Evolutionary conservation across 2,797 vertebrate species (phyloP).

Genomic region (Smutsia temminckii): DNA sequence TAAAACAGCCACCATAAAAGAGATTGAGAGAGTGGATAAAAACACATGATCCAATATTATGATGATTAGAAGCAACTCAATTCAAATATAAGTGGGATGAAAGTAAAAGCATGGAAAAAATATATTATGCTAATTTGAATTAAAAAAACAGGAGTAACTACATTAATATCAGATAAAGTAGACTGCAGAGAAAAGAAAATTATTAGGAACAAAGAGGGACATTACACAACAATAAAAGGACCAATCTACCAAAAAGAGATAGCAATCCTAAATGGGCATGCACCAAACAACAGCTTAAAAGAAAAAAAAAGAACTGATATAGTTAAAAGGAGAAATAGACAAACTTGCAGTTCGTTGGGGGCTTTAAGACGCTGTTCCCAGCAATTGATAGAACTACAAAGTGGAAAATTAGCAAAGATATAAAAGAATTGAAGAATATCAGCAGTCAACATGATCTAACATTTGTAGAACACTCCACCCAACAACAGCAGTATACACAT

Average conservation of each 20-base stretch:
- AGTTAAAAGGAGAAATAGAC: not conserved
- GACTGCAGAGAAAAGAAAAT: constrained; percentile 2
- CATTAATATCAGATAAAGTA: not conserved
- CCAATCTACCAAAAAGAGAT: not conserved
- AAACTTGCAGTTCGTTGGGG: not conserved
- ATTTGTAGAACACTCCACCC: not conserved
- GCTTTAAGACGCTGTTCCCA: not conserved
- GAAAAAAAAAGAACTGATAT: not conserved
- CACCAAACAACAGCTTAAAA: not conserved
- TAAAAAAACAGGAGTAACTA: not conserved
- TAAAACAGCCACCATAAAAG: not conserved
- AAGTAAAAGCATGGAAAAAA: not conserved
- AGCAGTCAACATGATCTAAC: not conserved
- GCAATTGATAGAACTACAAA: not conserved
- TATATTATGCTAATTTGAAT: not conserved
- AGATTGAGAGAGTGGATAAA: not conserved
- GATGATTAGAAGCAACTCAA: not conserved
- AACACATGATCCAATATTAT: not conserved
- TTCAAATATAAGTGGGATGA: not conserved
- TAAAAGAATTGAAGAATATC: not conserved
- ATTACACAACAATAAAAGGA: not conserved
- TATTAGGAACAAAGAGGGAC: not conserved
- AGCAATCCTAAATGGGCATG: not conserved
- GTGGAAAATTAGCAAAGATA: not conserved
- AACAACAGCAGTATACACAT: not conserved